phyloP scores from a whole-genome alignment of 2,888 invertebrate species.

The Junonia oenone region DNA sequence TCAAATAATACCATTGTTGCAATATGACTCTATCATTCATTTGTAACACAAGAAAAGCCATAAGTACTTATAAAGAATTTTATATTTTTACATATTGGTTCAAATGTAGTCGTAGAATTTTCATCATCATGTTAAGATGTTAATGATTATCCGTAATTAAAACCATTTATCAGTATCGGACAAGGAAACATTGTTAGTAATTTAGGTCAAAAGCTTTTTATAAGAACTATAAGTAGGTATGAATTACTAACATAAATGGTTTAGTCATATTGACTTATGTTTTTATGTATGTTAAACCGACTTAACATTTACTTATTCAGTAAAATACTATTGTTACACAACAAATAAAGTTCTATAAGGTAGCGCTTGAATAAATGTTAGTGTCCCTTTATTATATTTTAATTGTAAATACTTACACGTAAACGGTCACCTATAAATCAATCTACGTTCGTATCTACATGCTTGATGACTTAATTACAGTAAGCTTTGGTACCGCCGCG shows the following conservation, averaged over 20 bases:
- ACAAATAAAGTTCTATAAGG: neutral
- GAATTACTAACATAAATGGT: neutral
- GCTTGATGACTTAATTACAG: neutral
- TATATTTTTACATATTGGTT: neutral
- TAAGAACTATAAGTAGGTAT: conserved; percentile 4
- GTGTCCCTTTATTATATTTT: neutral
- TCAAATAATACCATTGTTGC: too few relatives aligned
- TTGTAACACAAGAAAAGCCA: too few relatives aligned
- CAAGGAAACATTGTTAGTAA: conserved; percentile 27
- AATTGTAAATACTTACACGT: neutral
- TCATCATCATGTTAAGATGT: conserved; percentile 1
- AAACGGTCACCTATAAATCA: conserved; percentile 1
- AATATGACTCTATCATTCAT: too few relatives aligned
- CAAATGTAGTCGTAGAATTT: neutral
- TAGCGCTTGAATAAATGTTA: neutral
- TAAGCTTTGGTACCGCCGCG: conserved; percentile 8
- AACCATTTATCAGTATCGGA: conserved; percentile 26
- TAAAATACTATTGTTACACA: neutral
- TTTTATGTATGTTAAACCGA: neutral
- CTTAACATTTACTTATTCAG: neutral
- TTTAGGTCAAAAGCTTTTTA: conserved; percentile 18
- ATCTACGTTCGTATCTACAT: neutral
- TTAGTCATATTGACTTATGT: neutral
- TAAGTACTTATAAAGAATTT: too few relatives aligned
- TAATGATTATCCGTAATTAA: conserved; percentile 25